Evolutionary conservation across 2,113 vertebrate species (phyloP).

Genomic region (Erythrocercus mccallii): DNA sequence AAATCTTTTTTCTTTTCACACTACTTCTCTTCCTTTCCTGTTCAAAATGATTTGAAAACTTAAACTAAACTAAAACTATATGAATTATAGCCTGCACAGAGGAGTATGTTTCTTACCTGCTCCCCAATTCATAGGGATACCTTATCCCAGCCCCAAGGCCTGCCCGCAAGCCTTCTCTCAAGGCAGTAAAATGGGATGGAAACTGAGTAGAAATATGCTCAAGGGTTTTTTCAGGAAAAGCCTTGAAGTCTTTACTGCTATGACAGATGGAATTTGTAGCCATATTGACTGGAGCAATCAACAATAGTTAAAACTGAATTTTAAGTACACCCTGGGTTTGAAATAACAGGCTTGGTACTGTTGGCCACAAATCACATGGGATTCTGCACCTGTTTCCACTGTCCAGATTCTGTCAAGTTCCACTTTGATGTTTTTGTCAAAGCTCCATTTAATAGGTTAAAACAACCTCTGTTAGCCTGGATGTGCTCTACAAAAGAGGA

Average conservation of each 20-base stretch:
- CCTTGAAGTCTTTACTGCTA: neutral
- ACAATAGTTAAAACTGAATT: neutral
- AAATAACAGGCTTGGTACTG: neutral
- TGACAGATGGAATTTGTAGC: neutral
- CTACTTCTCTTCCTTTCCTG: neutral
- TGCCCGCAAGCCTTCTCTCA: neutral
- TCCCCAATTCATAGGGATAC: neutral
- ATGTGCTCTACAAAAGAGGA: neutral
- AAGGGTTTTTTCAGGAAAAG: neutral
- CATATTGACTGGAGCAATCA: accelerated
- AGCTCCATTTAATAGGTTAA: neutral
- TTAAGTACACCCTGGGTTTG: neutral
- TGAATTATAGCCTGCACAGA: neutral
- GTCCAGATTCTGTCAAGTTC: neutral
- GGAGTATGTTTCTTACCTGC: accelerated
- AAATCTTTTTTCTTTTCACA: neutral
- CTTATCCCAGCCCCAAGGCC: neutral
- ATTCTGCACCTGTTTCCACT: neutral
- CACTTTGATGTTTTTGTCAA: neutral
- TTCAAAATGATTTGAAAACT: neutral
- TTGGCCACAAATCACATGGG: neutral
- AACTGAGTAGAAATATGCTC: neutral
- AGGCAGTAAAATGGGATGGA: neutral
- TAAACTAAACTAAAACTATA: neutral
- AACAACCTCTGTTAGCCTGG: neutral